Evolutionary conservation across 2,797 vertebrate species (phyloP), one percentile per base, ranked within the genome.

Genomic region (Xenopus petersii): DNA sequence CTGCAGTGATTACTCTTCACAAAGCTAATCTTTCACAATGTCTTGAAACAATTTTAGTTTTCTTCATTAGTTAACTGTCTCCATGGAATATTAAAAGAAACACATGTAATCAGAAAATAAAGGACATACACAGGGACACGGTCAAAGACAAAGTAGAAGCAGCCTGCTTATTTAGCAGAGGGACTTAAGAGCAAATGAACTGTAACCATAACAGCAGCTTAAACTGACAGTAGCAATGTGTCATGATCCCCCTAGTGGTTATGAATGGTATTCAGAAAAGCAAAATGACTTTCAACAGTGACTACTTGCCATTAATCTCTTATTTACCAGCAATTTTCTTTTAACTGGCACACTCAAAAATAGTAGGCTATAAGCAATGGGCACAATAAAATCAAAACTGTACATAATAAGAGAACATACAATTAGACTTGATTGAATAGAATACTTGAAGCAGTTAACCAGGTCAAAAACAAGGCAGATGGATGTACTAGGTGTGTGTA

Each of bases 141-240:
- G 55, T 16, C 55, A 56, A 56, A 17, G 55, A 17, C 55, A 56
- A 56, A 56, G 15, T 9, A 16, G 8, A 16, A 56, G 55, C 55
- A 56, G 55, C 4, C 15, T 51, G 11, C 15, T 15, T 56, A 56
- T 17, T 16, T 56, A 16, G 55, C 55, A 17, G 55, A 56, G 55
- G 55, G 4, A n/a, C n/a, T 17, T 1, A 56, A 56, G 4, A 56
- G n/a, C 16, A 56, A 56, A 56, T 56, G 55, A 56, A 17, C 55
- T 56, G 55, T 56, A 56, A 56, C 13, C 1, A 16, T 56, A 56
- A 17, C 55, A 56, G 55, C 55, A 17, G 55, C 16, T 56, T 15
- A 56, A 56, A 7, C n/a, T 56, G 55, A 56, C 55, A 56, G n/a
- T 9, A 56, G 55, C 55, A 56, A 56, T 56, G 55, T 56, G n/a